Evolutionary conservation across 2,113 vertebrate species (phyloP).

Genomic region (Clarias gariepinus): DNA sequence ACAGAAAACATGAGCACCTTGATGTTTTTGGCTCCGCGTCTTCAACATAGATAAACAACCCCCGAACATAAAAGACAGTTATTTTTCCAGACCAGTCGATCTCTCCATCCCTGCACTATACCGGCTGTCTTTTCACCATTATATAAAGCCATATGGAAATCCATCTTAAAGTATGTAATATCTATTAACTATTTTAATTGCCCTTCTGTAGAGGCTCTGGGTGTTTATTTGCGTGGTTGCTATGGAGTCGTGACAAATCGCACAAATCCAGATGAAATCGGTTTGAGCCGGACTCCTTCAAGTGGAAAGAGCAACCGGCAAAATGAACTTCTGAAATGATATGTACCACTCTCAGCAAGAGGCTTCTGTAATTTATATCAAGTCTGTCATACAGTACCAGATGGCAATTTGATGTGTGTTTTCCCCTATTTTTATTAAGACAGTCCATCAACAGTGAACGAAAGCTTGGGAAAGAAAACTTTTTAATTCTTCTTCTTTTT

Average conservation of each 20-base stretch:
- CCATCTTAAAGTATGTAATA: slow-evolving; percentile 68
- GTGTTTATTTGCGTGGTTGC: slow-evolving; percentile 72
- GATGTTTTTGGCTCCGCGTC: slow-evolving; percentile 43
- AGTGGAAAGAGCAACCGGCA: slow-evolving; percentile 44
- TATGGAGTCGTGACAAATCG: slow-evolving; percentile 65
- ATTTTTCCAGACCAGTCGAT: slow-evolving; percentile 48
- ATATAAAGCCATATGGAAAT: slow-evolving; percentile 67
- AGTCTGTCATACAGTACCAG: slow-evolving; percentile 56
- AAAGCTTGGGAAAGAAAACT: slow-evolving; percentile 47
- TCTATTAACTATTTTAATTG: slow-evolving; percentile 74
- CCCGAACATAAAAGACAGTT: slow-evolving; percentile 35
- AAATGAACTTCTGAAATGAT: slow-evolving; percentile 52
- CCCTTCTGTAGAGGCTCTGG: slow-evolving; percentile 62
- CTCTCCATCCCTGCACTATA: slow-evolving; percentile 42
- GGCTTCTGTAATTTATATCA: slow-evolving; percentile 51
- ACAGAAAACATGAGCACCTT: slow-evolving; percentile 46
- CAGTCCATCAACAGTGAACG: slow-evolving; percentile 50
- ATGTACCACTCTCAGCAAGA: slow-evolving; percentile 51
- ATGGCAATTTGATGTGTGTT: slow-evolving; percentile 59
- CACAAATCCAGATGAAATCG: slow-evolving; percentile 68
- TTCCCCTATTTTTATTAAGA: slow-evolving; percentile 57
- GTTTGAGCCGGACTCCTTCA: slow-evolving; percentile 55
- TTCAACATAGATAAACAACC: slow-evolving; percentile 44
- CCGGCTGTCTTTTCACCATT: slow-evolving; percentile 52
- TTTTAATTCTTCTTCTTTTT: slow-evolving; percentile 1